phyloP scores from a whole-genome alignment of 2,888 invertebrate species.

The Cerceris rybyensis region DNA sequence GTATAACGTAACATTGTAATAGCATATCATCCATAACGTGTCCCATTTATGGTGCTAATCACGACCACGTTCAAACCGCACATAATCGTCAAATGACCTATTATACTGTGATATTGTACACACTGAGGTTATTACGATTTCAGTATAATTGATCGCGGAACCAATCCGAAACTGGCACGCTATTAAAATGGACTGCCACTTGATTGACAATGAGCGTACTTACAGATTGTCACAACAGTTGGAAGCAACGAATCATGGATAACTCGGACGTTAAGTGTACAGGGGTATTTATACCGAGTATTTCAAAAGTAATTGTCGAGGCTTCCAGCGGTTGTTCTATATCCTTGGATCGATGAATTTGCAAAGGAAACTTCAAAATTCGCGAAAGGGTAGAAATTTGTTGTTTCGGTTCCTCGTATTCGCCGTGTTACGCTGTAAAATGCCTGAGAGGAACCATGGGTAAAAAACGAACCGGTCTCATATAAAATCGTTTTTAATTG shows the following conservation, averaged over 20 bases:
- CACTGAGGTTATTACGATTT: slow-evolving; percentile 40
- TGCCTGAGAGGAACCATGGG: too few species aligned
- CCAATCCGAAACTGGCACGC: slow-evolving; percentile 38
- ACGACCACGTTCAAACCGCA: slow-evolving; percentile 53
- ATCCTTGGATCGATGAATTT: too few species aligned
- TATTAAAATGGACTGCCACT: slow-evolving; percentile 24
- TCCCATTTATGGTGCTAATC: slow-evolving; percentile 57
- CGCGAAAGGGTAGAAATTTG: too few species aligned
- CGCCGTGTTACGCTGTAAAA: too few species aligned
- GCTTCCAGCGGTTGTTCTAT: too few species aligned
- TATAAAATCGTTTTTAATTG: too few species aligned
- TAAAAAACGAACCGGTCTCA: too few species aligned
- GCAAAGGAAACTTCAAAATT: too few species aligned
- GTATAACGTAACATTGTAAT: slow-evolving; percentile 44
- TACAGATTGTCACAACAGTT: not conserved
- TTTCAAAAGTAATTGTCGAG: too few species aligned
- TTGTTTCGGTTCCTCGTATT: too few species aligned
- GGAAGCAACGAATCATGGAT: not conserved
- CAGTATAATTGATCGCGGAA: slow-evolving; percentile 45
- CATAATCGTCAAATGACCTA: slow-evolving; percentile 55
- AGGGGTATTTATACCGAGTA: too few species aligned
- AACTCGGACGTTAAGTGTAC: too few species aligned
- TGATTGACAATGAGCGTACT: not conserved
- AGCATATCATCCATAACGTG: slow-evolving; percentile 38
- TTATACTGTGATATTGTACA: slow-evolving; percentile 48